A percentile compares a stretch with the other conserved stretches of the same genome.
Evolutionary conservation across 1,140 invertebrate genomes (phyloP).

Genomic region (Araneus ventricosus): DNA sequence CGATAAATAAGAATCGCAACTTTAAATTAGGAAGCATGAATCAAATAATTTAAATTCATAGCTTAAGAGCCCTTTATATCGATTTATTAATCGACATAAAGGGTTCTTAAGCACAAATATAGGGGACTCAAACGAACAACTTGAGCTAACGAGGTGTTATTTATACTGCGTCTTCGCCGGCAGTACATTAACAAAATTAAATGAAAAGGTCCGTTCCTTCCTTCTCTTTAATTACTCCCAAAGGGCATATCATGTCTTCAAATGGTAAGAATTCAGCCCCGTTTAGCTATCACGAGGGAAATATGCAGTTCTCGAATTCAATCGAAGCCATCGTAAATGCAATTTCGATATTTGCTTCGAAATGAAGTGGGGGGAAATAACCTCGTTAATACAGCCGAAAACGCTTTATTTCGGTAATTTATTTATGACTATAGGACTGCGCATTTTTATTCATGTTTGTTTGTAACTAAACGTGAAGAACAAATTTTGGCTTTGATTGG

Average conservation of each 20-base stretch:
- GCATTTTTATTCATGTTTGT: neutral
- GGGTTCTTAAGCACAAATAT: neutral
- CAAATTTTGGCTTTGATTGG: neutral
- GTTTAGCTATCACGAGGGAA: neutral
- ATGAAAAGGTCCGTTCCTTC: slow-evolving; percentile 17
- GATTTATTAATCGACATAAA: neutral
- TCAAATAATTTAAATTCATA: no score
- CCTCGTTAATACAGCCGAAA: neutral
- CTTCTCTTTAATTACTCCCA: slow-evolving; percentile 47
- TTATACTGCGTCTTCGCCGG: neutral
- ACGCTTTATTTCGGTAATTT: slow-evolving; percentile 5
- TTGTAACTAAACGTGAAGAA: neutral
- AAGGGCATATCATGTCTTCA: slow-evolving; percentile 32
- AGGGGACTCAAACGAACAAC: neutral
- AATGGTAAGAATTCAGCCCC: neutral
- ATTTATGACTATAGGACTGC: neutral
- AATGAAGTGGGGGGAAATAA: neutral
- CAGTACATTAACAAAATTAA: slow-evolving; percentile 20
- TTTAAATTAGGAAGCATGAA: no score
- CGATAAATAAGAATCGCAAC: no score
- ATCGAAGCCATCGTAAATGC: slow-evolving; percentile 31
- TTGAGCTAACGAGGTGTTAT: neutral
- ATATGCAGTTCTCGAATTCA: neutral
- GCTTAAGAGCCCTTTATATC: no score
- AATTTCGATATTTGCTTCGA: slow-evolving; percentile 35